Evolutionary conservation across 1,140 invertebrate species (phyloP), one percentile per base, ranked within the genome.

Genomic region (Philaenus spumarius): DNA sequence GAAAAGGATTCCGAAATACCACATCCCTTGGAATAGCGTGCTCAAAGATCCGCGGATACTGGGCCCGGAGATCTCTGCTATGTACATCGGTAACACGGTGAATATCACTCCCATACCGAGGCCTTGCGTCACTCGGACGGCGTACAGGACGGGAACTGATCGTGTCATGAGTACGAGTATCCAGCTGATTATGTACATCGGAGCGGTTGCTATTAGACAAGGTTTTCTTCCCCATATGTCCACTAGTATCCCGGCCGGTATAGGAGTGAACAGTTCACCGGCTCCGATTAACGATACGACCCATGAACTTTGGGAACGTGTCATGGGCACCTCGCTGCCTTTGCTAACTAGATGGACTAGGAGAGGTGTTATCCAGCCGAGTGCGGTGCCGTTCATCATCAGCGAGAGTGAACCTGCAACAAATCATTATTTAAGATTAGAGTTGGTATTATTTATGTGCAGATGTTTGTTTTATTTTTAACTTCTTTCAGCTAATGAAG

Each of bases 21-120:
- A 81, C 67, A 87, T 89, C 9, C 90, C 71, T 68, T 94, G 89
- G 61, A 93, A 81, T 52, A 91, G 83, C 0, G 90, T 87, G 7
- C 89, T 89, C 0, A 69, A 22, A 1, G 62, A 55, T 3, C 68
- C 68, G 1, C 68, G 45, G 4, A 66, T 72, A n/a, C 59, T 46
- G 11, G 62, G 47, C 1, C 59, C 56, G 11, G 65, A 84, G 39
- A 93, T 91, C 75, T 94, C 91, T 22, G 89, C 89, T 56, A 90
- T 80, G 71, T 94, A 95, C 78, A 93, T 86, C 0, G 90, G 90
- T 2, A 84, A 77, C 11, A 84, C 80, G 0, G 89, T 86, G 70
- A 88, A 90, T 0, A 85, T 75, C 63, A 88, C 80, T 1, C 89
- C 87, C 5, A 87, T 77, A 4, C 79, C 82, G 11, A 90, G 67